Base-by-base conservation (phyloP, 2,797 vertebrate genomes). In the Danio albolineatus region DNA sequence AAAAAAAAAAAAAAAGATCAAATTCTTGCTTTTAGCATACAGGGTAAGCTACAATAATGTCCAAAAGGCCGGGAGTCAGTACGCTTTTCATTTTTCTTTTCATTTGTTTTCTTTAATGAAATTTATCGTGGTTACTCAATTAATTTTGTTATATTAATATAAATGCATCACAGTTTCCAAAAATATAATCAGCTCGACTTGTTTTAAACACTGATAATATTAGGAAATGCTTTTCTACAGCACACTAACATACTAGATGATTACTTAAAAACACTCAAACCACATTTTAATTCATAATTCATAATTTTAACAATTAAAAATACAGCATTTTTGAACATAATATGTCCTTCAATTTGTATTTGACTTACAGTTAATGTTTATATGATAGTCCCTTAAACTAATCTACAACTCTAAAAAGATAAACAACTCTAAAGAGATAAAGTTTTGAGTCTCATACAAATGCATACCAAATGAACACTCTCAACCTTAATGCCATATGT, bases 401-500 rank as follows among this genome's bases (percentile, higher is more conserved):
- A 77, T 60, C 61, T 76, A 28, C 51, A 71, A 5, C 60, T 8
- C 53, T 48, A 17, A 60, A 79, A 76, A 72, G 53, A 53, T 17
- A 36, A n/a, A n/a, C n/a, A n/a, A n/a, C n/a, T 8, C 53, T 48
- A 17, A 60, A 79, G 76, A 72, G 53, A 53, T 17, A 36, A 59
- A 56, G 51, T 61, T 67, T 43, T 53, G 14, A 7, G 14, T 54
- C 5, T 12, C 6, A 65, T 39, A 76, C 65, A 79, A 79, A 73
- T 72, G 12, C 39, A 7, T 1, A 6, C 62, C 28, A 46, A 36
- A 69, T 78, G 82, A 56, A 65, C 9, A 28, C 2, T 10, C 59
- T 46, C 59, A 46, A 49, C 16, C 14, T 5, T 5, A 66, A 59
- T 54, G 39, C 19, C 51, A 60, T 41, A 84, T 69, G 66, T 28